phyloP scores from a whole-genome alignment of 2,888 invertebrate species.

The Hypsopygia costalis region DNA sequence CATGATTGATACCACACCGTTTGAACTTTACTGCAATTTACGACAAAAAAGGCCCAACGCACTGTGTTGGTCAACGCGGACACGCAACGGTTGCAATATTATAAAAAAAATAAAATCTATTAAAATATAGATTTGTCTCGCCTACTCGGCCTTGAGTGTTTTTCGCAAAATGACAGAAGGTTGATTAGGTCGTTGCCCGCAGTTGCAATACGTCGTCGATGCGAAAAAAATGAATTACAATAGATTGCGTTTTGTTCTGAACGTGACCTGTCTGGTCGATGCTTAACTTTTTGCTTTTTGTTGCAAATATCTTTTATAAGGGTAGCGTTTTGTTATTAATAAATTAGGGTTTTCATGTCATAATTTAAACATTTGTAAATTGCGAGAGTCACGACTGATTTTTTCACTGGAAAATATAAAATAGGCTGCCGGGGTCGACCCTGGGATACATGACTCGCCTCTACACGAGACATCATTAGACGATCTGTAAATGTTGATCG shows the following conservation, averaged over 20 bases:
- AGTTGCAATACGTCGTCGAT: constrained; percentile 8
- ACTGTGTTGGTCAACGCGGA: constrained; percentile 44
- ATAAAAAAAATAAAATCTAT: constrained; percentile 33
- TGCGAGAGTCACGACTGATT: too few relatives aligned
- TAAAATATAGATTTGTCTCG: constrained; percentile 71
- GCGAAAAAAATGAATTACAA: constrained; percentile 12
- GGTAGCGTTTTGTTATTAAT: too few relatives aligned
- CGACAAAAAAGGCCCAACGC: constrained; percentile 37
- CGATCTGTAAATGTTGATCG: too few relatives aligned
- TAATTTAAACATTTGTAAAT: too few relatives aligned
- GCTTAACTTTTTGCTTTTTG: too few relatives aligned
- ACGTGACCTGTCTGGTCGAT: constrained; percentile 37
- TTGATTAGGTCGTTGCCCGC: constrained; percentile 23
- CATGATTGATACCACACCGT: constrained; percentile 1
- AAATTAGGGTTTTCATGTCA: too few relatives aligned
- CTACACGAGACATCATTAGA: too few relatives aligned
- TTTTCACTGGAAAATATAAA: too few relatives aligned
- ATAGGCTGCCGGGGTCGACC: too few relatives aligned
- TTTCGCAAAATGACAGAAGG: constrained; percentile 54
- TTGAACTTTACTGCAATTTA: constrained; percentile 8
- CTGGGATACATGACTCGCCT: too few relatives aligned
- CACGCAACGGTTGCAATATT: constrained; percentile 55
- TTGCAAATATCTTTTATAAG: too few relatives aligned
- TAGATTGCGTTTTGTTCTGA: constrained; percentile 21
- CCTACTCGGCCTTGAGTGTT: constrained; percentile 59